Base-by-base conservation (phyloP, 2,888 invertebrate genomes). In the Cheiracanthium punctorium region DNA sequence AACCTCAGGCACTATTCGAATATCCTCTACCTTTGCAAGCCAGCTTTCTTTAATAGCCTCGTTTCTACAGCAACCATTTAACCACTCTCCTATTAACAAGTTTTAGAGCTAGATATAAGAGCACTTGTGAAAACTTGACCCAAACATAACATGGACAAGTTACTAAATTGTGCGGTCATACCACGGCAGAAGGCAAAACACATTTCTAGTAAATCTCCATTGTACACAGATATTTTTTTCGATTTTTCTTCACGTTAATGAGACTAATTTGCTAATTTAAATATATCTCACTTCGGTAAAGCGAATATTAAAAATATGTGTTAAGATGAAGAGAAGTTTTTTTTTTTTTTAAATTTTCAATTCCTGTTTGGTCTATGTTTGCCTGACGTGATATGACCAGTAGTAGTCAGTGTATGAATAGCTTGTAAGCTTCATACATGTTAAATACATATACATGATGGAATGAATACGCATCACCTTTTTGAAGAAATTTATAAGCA, bases 81-180 rank as follows among this genome's bases (percentile, higher is more conserved):
- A 82, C 82, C 82, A 82, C 82, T 82, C 82, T 82, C 82, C 82
- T 82, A 41, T 67, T 75, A 65, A 82, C 73, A 37, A 30, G 70
- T 32, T 52, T 82, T 75, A 82, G 75, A 82, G 70, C 82, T 82
- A 82, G 82, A 75, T 82, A 82, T 82, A 82, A 82, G 82, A 82
- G 82, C 82, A 82, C 82, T 82, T 82, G 82, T 82, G 82, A 82
- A 82, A 70, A 82, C 82, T 75, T 69, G 75, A 70, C 82, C 82
- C 52, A 72, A 48, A 70, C 75, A 71, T 52, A 30, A 41, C 43
- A 48, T 43, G 75, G 82, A 52, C 82, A 82, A 82, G 82, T 75
- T 82, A 74, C 75, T 58, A 70, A 70, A 58, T 82, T 29, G 17
- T 29, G 82, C 70, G 74, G 82, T 24, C 75, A 71, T 70, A 82